Base-by-base conservation (phyloP, 1,140 invertebrate genomes). In the Euwallacea fornicatus region DNA sequence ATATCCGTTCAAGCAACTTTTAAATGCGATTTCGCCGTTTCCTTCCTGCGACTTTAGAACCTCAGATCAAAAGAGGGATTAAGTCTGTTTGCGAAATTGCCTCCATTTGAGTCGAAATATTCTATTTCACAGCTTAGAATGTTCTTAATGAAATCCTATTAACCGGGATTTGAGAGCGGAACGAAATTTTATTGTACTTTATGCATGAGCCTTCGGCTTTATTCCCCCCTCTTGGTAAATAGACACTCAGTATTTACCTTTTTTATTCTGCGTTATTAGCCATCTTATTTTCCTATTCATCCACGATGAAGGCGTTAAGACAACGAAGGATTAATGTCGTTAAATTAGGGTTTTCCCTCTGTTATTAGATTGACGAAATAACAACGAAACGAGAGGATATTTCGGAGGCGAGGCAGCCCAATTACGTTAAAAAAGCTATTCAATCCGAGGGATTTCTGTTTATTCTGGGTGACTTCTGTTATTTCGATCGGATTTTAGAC, bases 121-220 rank as follows among this genome's bases (percentile, higher is more conserved):
- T 66, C 64, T 7, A 66, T 66, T 66, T 66, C 64, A 15, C 64
- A 66, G 64, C 64, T 66, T 66, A 66, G 64, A 58, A 66, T 21
- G 64, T 16, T 44, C 53, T 66, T 56, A 66, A 21, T 47, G 42
- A 66, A 66, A 66, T 66, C 64, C 64, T 66, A 66, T 66, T 66
- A 66, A 58, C 64, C 42, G 64, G 50, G 42, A 56, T 56, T 58
- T 42, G 13, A 21, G 54, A 15, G 47, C 42, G 42, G 42, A 65
- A 41, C 21, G 54, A 56, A 55, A 66, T 56, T 54, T 66, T 66
- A 54, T 42, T 65, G 63, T 65, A 33, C 63, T 42, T 63, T 65
- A 65, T 65, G 47, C 47, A 54, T 65, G 21, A 16, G 43, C 10
- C 16, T 3, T 10, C n/a, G 8, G 54, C 8, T 56, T 15, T 56